Percentiles rank a stretch among this genome's conserved stretches.
Conservation (phyloP, 2,113 vertebrate genomes). For the Psephotus haematonotus region DNA sequence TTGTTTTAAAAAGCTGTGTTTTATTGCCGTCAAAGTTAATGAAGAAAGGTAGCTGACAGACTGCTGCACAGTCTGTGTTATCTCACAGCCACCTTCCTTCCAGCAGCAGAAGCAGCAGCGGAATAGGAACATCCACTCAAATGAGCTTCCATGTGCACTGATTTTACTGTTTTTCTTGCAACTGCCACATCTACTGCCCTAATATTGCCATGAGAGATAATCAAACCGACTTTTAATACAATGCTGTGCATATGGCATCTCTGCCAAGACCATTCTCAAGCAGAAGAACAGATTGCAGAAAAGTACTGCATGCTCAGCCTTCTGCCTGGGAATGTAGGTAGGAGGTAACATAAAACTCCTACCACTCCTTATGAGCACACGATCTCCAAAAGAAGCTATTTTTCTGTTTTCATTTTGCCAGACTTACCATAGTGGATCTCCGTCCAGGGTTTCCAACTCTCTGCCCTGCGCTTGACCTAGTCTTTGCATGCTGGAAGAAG, state of each 20-base stretch:
- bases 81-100: not conserved
- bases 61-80: not conserved
- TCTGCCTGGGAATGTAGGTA: not conserved
- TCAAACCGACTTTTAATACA: not conserved
- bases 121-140: not conserved
- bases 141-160: not conserved
- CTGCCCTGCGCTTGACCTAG: not conserved
- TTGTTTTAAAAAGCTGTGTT: conserved; percentile 43
- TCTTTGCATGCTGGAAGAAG: not conserved
- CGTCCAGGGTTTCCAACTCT: not conserved
- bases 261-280: not conserved
- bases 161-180: not conserved
- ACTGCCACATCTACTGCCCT: not conserved
- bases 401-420: not conserved
- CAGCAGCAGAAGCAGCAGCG: not conserved
- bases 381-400: not conserved
- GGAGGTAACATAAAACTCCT: not conserved
- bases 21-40: conserved; percentile 26
- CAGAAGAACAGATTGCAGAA: not conserved
- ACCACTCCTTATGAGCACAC: not conserved
- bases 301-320: not conserved
- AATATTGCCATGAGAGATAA: not conserved
- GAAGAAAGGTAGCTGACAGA: conserved; percentile 13
- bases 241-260: not conserved
- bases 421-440: not conserved